Conservation (phyloP, 1,140 invertebrate genomes). For the Drosophila virilis region DNA sequence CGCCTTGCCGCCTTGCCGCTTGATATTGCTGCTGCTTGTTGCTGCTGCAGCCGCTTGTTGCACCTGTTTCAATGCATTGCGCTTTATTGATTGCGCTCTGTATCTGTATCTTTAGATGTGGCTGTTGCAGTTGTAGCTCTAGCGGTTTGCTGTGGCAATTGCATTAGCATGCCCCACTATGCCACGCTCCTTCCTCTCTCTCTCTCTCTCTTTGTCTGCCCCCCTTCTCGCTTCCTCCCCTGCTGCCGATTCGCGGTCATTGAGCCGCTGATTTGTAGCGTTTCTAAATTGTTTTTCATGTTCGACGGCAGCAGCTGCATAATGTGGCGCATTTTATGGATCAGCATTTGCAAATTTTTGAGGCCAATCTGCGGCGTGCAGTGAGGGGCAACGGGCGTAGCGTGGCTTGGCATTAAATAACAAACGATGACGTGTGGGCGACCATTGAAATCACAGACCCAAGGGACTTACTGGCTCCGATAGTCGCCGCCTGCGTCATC, state of each 20-base stretch:
- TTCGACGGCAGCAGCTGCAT: slow-evolving; percentile 73
- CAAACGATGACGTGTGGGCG: slow-evolving; percentile 24
- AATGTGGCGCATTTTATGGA: slow-evolving; percentile 73
- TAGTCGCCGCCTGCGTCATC: slow-evolving; percentile 42
- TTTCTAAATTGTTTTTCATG: slow-evolving; percentile 82
- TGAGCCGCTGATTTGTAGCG: slow-evolving; percentile 78
- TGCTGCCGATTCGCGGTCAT: slow-evolving; percentile 57
- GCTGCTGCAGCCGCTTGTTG: slow-evolving; percentile 38
- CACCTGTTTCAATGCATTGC: slow-evolving; percentile 76
- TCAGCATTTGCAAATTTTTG: slow-evolving; percentile 42
- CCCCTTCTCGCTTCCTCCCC: background rate
- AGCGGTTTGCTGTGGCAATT: slow-evolving; percentile 14
- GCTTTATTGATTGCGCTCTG: slow-evolving; percentile 72
- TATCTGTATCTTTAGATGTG: slow-evolving; percentile 28
- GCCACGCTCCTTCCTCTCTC: background rate
- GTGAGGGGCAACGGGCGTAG: slow-evolving; percentile 17
- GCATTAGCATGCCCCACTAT: slow-evolving; percentile 16
- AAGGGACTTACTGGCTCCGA: slow-evolving; percentile 21
- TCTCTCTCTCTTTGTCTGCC: background rate
- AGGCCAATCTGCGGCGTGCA: slow-evolving; percentile 20
- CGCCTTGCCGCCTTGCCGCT: slow-evolving; percentile 13
- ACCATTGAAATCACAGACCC: slow-evolving; percentile 25
- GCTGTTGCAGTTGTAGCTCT: slow-evolving; percentile 6
- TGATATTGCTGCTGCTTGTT: slow-evolving; percentile 11
- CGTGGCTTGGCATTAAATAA: slow-evolving; percentile 28